Evolutionary conservation across 2,888 invertebrate species (phyloP).

Genomic region (Yponomeuta sedellus): DNA sequence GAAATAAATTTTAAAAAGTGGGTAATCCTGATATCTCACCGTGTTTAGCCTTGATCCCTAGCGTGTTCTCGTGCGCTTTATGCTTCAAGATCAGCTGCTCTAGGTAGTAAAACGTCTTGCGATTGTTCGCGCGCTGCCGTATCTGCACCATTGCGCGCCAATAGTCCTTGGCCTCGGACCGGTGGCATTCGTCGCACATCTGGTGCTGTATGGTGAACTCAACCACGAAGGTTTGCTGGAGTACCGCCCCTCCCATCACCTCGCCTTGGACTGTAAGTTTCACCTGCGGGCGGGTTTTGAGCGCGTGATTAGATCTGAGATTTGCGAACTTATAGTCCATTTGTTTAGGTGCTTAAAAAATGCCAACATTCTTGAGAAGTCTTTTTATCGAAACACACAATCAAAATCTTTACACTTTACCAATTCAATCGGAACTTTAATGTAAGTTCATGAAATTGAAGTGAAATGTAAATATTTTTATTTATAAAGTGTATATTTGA

Average conservation of each 20-base stretch:
- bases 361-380: too few relatives aligned
- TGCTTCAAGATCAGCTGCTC: conserved; percentile 98
- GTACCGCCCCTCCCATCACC: conserved; percentile 90
- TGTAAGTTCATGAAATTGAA: too few relatives aligned
- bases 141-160: conserved; percentile 97
- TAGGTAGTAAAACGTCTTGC: conserved; percentile 97
- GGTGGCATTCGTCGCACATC: conserved; percentile 98
- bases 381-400: too few relatives aligned
- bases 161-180: conserved; percentile 95
- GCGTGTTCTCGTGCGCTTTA: conserved; percentile 91
- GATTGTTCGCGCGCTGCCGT: conserved; percentile 91
- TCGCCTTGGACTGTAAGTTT: conserved; percentile 97
- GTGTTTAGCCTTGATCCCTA: conserved; percentile 90
- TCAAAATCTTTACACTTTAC: too few relatives aligned
- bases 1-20: too few relatives aligned
- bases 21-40: conserved; percentile 65
- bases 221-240: conserved; percentile 96
- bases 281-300: conserved; percentile 59
- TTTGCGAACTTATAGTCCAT: too few relatives aligned
- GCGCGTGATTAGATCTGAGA: too few relatives aligned
- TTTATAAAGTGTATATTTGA: too few relatives aligned
- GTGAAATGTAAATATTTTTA: too few relatives aligned
- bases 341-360: too few relatives aligned
- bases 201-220: conserved; percentile 94
- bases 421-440: too few relatives aligned